Conservation (phyloP, 2,888 invertebrate genomes). For the Morpho helenor region DNA sequence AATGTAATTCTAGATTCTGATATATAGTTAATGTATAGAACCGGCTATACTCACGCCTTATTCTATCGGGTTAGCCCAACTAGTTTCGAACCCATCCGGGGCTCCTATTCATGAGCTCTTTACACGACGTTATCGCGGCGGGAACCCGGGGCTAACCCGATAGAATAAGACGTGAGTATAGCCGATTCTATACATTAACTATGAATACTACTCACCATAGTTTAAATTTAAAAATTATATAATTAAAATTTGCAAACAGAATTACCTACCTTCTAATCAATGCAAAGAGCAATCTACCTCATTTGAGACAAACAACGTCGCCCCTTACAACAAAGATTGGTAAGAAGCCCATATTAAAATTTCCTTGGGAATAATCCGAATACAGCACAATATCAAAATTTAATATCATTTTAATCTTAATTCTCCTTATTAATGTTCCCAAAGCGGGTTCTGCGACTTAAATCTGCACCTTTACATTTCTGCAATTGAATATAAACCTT, state of each 20-base stretch:
- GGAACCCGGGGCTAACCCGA: too few relatives aligned
- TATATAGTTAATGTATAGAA: too few relatives aligned
- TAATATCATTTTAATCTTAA: conserved; percentile 79
- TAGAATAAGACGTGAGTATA: too few relatives aligned
- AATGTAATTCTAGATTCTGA: too few relatives aligned
- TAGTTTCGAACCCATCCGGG: too few relatives aligned
- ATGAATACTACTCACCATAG: too few relatives aligned
- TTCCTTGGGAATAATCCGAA: conserved; percentile 73
- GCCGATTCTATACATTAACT: too few relatives aligned
- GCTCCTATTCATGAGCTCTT: too few relatives aligned
- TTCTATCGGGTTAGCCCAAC: too few relatives aligned
- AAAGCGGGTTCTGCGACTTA: conserved; percentile 55
- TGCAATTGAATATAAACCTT: conserved; percentile 29
- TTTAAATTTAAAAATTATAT: too few relatives aligned
- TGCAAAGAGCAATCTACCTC: conserved; percentile 1
- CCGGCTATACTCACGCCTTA: too few relatives aligned
- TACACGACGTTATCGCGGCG: too few relatives aligned
- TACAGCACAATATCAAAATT: conserved; percentile 78
- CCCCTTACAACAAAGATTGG: conserved; percentile 11
- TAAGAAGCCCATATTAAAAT: conserved; percentile 34
- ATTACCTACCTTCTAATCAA: background rate
- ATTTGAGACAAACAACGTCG: conserved; percentile 6
- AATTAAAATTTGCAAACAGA: background rate
- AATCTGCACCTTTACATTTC: conserved; percentile 39
- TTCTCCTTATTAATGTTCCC: conserved; percentile 74